Base-by-base conservation (phyloP, 2,888 invertebrate species). In the Oxytorus armatus region DNA sequence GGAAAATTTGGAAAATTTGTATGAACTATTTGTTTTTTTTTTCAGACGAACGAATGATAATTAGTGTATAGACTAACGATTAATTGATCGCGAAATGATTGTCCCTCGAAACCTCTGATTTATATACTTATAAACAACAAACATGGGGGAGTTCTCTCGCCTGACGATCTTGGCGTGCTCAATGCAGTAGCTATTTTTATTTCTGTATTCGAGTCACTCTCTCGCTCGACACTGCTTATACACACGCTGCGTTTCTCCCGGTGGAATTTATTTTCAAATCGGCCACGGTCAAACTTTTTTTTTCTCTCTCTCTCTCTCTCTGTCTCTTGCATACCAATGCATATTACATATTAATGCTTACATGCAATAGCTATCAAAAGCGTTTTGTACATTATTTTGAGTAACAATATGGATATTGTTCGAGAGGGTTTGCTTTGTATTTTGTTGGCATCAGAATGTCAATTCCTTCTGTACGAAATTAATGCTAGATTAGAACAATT, bases 241-340 rank as follows among this genome's bases (percentile, higher is more conserved):
- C 66, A 79, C 78, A 77, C 68, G 59, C 51, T 59, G 74, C 49
- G 59, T 73, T 70, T 75, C 77, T 77, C 73, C 73, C 79, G 68
- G 85, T 79, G 79, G 86, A 86, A 89, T 90, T 89, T 90, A 89
- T 90, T 90, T 91, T 88, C 86, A 91, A 90, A 86, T 87, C 90
- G 90, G 90, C 90, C 91, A 91, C 89, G 90, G 90, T 89, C 91
- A 90, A 85, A 86, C 82, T 79, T 69, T 49, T 68, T 44, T 47
- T 25, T 44, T n/a, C 5, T 59, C 25, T n/a, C 39, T 10, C 16
- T 55, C 36, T n/a, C n/a, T n/a, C n/a, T n/a, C n/a, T n/a, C n/a
- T n/a, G n/a, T n/a, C n/a, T n/a, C n/a, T n/a, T n/a, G 3, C 29
- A 29, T n/a, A n/a, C n/a, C n/a, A n/a, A n/a, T n/a, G n/a, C n/a